Evolutionary conservation across 2,888 invertebrate species (phyloP).

Genomic region (Corbicula japonica): DNA sequence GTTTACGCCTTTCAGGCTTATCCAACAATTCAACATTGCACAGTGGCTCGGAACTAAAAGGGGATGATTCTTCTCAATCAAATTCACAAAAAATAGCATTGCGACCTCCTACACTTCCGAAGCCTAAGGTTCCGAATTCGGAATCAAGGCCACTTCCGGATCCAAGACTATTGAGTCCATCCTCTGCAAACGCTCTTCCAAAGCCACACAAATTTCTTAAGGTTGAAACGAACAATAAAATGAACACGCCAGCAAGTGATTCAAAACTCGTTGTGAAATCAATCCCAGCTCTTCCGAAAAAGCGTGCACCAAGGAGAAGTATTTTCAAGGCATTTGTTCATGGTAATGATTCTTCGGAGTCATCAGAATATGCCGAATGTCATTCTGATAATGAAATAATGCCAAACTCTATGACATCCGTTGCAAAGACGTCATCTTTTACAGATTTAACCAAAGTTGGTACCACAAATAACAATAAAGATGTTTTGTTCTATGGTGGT

Average conservation of each 20-base stretch:
- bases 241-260: neutral
- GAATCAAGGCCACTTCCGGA: neutral
- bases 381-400: neutral
- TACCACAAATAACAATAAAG: too few species aligned
- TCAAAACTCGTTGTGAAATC: neutral
- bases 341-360: too few species aligned
- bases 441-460: too few species aligned
- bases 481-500: too few species aligned
- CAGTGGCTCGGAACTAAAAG: neutral
- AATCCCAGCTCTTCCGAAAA: constrained; percentile 13
- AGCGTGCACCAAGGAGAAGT: neutral
- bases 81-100: neutral
- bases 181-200: too few species aligned
- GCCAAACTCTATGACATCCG: too few species aligned
- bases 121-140: neutral
- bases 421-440: too few species aligned
- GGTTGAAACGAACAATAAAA: too few species aligned
- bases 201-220: neutral
- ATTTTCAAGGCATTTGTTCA: neutral
- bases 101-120: neutral
- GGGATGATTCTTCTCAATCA: neutral
- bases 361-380: neutral
- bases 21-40: too few species aligned
- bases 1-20: too few species aligned
- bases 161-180: neutral